Evolutionary conservation across 2,797 vertebrate genomes (phyloP).

Genomic region (Eulemur rubriventer): DNA sequence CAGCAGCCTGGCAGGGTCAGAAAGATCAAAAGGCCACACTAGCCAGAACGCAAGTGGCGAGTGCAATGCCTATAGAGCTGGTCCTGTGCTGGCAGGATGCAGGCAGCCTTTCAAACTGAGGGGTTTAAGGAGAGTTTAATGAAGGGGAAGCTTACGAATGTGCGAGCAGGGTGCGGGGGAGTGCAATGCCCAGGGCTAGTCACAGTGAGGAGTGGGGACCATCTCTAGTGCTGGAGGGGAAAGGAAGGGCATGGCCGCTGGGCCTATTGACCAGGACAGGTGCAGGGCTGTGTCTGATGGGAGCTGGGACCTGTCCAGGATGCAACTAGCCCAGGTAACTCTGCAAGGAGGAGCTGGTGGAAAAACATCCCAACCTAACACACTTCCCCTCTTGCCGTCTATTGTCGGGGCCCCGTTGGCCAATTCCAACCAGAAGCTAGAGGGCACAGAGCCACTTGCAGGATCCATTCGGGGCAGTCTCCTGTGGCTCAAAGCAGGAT

Average conservation of each 20-base stretch:
- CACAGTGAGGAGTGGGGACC: not conserved
- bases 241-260: not conserved
- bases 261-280: not conserved
- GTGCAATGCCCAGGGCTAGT: not conserved
- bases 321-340: not conserved
- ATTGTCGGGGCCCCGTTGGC: not conserved
- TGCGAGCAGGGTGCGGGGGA: fast-evolving
- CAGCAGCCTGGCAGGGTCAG: not conserved
- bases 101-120: not conserved
- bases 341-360: not conserved
- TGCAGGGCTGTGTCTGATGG: not conserved
- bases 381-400: not conserved
- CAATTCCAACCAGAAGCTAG: not conserved
- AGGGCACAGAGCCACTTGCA: not conserved
- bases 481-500: not conserved
- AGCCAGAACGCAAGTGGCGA: fast-evolving
- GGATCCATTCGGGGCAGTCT: not conserved
- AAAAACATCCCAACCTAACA: not conserved
- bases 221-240: not conserved
- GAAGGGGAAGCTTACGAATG: not conserved
- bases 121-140: not conserved
- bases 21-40: not conserved
- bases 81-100: not conserved
- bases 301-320: not conserved
- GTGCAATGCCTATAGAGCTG: not conserved